These are phyloP conservation scores for Fissipunctia ypsillon DNA, from an alignment of 2,888 invertebrate species.

Conservation along the genomic window DNA sequence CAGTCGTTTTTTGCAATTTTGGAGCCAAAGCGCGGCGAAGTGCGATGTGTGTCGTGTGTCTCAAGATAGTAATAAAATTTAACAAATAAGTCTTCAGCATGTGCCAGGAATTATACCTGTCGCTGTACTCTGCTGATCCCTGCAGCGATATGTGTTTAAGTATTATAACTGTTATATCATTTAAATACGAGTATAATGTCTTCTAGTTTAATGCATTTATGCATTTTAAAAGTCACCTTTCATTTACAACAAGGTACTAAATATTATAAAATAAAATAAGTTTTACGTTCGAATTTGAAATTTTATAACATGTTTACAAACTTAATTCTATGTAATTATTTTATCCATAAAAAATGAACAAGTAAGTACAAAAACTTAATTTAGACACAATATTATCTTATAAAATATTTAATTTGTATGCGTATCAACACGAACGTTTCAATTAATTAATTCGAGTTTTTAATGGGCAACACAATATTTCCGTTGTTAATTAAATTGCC, in stretches of 20 bases:
- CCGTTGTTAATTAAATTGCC: conserved; percentile 34
- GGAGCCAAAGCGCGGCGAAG: background rate
- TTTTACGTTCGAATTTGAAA: background rate
- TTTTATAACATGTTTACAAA: background rate
- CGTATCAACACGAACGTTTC: background rate
- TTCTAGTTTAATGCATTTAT: background rate
- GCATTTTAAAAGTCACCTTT: background rate
- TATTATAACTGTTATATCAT: too few relatives aligned
- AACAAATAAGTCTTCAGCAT: background rate
- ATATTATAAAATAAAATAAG: background rate
- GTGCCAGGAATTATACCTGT: background rate
- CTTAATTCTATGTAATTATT: background rate
- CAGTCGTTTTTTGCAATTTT: too few relatives aligned
- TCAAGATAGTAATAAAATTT: background rate
- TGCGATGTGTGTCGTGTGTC: background rate
- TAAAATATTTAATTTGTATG: background rate
- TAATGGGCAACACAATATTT: conserved; percentile 7
- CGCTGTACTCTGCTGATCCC: background rate
- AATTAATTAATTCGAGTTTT: background rate
- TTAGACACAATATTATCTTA: background rate
- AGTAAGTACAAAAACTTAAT: background rate
- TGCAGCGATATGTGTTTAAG: background rate
- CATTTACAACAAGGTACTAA: background rate
- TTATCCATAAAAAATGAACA: background rate
- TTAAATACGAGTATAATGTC: too few relatives aligned